Base-by-base conservation (phyloP, 2,797 vertebrate species). In the Macropus fuliginosus region DNA sequence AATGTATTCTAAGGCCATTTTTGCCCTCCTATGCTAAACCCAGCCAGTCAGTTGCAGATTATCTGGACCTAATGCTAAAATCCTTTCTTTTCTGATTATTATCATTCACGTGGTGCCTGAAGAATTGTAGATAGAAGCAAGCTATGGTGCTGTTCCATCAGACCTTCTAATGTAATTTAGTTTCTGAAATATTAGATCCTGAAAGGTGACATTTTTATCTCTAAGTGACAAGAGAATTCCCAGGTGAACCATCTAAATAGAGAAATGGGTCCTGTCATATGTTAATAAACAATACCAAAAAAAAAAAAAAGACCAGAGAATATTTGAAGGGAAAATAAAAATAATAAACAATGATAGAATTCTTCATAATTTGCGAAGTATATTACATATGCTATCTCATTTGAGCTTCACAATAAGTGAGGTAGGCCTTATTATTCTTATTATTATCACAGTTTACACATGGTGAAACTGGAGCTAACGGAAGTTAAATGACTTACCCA, bases 131-230 rank as follows among this genome's bases (percentile, higher is more conserved):
- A 96, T 96, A 97, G 55, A 10, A 96, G 93, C 57, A 94, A 87
- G 62, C 96, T 92, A 91, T 96, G 97, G 97, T 93, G 97, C 95
- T 94, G 14, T 94, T 97, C 98, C 97, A 96, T 94, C 27, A 62
- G 97, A 97, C 5, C 46, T 31, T 96, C 92, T 98, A 98, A 98
- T 96, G 94, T 94, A 98, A 98, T 96, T 98, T 98, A 97, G 97
- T 98, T 98, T 98, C 95, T 98, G 96, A 98, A 97, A 98, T 95
- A 98, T 62, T 96, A 98, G 97, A 92, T 57, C 56, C 95, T 94
- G 93, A 98, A 97, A 98, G 96, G 96, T 96, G 95, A 95, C 93
- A 29, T 95, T 97, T 98, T 94, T 97, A 93, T 94, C 93, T 98
- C 92, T 93, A 94, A 52, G 87, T 92, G 81, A 93, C 59, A 55